Percentiles rank a stretch among this genome's conserved stretches.
Conservation (phyloP, 2,113 vertebrate genomes). For the Etia nguti region DNA sequence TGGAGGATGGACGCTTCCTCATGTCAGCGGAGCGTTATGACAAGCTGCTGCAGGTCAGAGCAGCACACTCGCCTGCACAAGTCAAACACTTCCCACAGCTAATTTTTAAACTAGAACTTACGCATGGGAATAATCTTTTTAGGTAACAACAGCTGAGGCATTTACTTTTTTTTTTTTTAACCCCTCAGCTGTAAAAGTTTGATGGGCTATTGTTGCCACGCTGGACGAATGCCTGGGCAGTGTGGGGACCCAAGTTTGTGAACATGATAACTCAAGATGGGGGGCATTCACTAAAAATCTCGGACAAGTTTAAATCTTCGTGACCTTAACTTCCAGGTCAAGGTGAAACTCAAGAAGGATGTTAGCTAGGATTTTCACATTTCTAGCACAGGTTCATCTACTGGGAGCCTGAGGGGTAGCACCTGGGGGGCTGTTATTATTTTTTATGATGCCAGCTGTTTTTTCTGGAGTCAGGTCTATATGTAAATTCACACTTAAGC, state of each 20-base stretch:
- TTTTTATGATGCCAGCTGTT: neutral
- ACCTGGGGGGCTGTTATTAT: neutral
- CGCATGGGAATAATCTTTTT: neutral
- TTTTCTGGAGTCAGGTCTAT: neutral
- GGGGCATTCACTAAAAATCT: neutral
- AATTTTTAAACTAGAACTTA: neutral
- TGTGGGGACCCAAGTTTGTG: neutral
- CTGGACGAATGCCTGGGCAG: neutral
- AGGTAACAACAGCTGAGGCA: neutral
- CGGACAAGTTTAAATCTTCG: neutral
- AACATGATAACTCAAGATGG: neutral
- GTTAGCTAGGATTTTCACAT: neutral
- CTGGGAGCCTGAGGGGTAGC: neutral
- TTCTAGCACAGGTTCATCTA: neutral
- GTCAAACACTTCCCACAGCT: neutral
- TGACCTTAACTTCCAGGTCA: neutral
- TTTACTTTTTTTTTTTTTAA: neutral
- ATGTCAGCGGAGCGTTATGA: conserved; percentile 92
- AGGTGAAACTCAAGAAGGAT: neutral
- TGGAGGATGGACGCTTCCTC: conserved; percentile 95
- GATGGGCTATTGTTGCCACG: neutral
- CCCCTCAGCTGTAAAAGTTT: neutral
- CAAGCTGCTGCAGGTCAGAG: conserved; percentile 86
- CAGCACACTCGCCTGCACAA: neutral
- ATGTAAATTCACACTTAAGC: neutral